phyloP scores from a whole-genome alignment of 2,888 invertebrate genomes.

The Serripes groenlandicus region DNA sequence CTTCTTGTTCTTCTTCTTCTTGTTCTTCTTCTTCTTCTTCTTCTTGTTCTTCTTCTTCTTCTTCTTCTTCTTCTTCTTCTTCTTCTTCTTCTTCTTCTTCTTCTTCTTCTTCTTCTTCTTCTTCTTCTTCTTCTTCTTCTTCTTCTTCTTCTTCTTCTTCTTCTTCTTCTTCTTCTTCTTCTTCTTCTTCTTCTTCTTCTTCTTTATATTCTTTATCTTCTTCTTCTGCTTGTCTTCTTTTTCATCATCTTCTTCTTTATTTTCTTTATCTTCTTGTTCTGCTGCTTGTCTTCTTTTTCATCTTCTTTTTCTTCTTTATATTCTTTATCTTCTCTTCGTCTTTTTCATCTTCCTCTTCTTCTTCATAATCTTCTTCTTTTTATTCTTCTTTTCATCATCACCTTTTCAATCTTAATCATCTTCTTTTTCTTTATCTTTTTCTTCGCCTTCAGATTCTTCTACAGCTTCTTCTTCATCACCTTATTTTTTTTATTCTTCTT shows the following conservation, averaged over 20 bases:
- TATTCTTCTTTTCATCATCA: background rate
- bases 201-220: background rate
- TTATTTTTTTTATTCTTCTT: too few species aligned
- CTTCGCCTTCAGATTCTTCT: too few species aligned
- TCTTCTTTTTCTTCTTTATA: background rate
- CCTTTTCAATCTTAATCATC: too few species aligned
- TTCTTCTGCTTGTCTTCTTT: background rate
- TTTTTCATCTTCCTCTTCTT: background rate
- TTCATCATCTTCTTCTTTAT: background rate
- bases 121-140: background rate
- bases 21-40: background rate
- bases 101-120: background rate
- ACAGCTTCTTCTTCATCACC: too few species aligned
- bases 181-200: background rate
- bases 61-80: background rate
- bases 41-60: background rate
- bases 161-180: background rate
- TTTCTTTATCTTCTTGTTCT: background rate
- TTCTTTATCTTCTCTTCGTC: background rate
- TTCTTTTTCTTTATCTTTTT: too few species aligned
- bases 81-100: background rate
- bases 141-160: background rate
- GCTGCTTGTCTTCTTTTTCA: background rate
- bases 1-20: background rate
- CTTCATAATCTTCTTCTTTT: too few species aligned